These are phyloP conservation scores for Numida meleagris DNA, from an alignment of 2,113 vertebrate species.

Conservation along the genomic window DNA sequence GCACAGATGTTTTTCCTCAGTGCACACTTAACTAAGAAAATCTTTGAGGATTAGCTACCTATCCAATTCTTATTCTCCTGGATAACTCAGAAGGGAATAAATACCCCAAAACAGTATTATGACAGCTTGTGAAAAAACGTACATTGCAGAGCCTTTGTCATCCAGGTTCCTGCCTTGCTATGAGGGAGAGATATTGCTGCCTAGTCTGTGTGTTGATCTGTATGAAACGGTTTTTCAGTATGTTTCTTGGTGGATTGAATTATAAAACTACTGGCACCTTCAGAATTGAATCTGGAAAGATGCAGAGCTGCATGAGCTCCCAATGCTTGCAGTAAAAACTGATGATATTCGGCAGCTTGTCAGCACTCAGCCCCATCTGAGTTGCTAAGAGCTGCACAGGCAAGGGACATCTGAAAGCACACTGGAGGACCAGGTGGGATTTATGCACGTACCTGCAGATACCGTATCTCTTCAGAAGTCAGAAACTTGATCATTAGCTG, in stretches of 20 bases:
- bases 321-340: not conserved
- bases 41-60: not conserved
- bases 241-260: not conserved
- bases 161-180: not conserved
- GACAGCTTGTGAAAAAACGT: not conserved
- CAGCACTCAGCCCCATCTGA: not conserved
- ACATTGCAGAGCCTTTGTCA: not conserved
- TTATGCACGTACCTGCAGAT: not conserved
- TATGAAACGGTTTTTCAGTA: constrained; percentile 4
- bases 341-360: not conserved
- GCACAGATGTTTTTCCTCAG: not conserved
- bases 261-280: not conserved
- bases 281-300: not conserved
- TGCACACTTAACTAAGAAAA: not conserved
- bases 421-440: not conserved
- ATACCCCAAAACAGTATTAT: not conserved
- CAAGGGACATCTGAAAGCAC: not conserved
- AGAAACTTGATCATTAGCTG: not conserved
- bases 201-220: not conserved
- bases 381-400: not conserved
- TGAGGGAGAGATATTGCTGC: constrained; percentile 3
- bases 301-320: not conserved
- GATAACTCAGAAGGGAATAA: not conserved
- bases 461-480: not conserved
- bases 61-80: not conserved